A percentile compares a stretch with the other conserved stretches of the same genome.
These are phyloP conservation scores for Coranthus polyacanthus DNA, from an alignment of 2,797 vertebrate genomes.

Conservation along the genomic window DNA sequence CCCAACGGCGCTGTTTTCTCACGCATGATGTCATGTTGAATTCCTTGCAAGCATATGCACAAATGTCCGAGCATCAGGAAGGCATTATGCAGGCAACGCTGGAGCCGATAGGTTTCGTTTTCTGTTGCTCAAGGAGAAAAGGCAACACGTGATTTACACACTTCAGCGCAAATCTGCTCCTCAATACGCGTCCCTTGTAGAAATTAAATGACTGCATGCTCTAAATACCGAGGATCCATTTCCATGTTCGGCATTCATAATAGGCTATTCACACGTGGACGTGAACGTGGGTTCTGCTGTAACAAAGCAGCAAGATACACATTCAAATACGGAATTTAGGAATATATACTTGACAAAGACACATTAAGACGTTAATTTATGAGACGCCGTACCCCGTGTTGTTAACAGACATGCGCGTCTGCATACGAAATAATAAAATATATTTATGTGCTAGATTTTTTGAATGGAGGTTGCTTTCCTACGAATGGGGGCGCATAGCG, in stretches of 20 bases:
- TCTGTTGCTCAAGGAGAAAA: conserved; percentile 20
- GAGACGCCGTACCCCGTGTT: not conserved
- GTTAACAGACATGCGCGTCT: conserved; percentile 36
- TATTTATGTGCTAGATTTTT: conserved; percentile 41
- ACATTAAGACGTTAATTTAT: not conserved
- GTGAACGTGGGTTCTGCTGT: too few relatives aligned
- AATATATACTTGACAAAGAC: not conserved
- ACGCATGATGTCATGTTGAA: conserved; percentile 73
- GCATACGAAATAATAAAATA: conserved; percentile 25
- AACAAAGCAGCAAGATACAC: too few relatives aligned
- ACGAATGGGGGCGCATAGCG: conserved; percentile 17
- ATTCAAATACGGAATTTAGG: too few relatives aligned
- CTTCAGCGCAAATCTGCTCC: not conserved
- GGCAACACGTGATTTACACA: not conserved
- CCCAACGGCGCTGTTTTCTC: conserved; percentile 38
- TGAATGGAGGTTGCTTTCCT: conserved; percentile 48
- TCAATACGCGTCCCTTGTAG: rapidly evolving
- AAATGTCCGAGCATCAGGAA: conserved; percentile 31
- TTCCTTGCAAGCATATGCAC: conserved; percentile 48
- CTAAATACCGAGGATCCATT: rapidly evolving
- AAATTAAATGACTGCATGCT: rapidly evolving
- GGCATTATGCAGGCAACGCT: conserved; percentile 4
- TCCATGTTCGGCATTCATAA: conserved; percentile 2
- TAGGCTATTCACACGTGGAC: not conserved
- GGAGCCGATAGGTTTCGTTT: conserved; percentile 10